Base-by-base conservation (phyloP, 1,140 invertebrate species). In the Episyrphus balteatus region DNA sequence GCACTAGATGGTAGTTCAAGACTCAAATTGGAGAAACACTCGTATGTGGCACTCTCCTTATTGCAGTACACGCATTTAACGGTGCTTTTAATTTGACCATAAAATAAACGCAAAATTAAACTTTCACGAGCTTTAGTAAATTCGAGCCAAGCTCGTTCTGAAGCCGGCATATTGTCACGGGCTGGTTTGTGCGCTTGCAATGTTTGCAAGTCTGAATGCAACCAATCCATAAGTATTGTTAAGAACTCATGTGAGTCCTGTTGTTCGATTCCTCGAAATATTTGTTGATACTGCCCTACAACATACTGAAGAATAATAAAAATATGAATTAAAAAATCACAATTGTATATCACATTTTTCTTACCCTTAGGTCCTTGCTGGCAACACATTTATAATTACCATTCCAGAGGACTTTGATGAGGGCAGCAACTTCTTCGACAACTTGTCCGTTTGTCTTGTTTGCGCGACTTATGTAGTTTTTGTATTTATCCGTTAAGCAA, bases 211-310 rank as follows among this genome's bases (percentile, higher is more conserved):
- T 94, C 92, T 53, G 90, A 86, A 60, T 95, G 90, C 51, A 96
- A 73, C 76, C 85, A 89, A 57, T 95, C 90, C 66, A 96, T 77
- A 5, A 96, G 73, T 55, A 92, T 88, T 14, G 84, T 84, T 1
- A 96, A 76, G 63, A 97, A 94, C 66, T 98, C 93, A 65, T 97
- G 92, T 1, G 92, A 90, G 66, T 98, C 93, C 66, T 97, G 93
- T 61, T 97, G 93, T 48, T 91, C 83, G 54, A 78, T 77, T 21
- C 83, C 86, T 45, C 81, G 79, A 71, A 95, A 96, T 53, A 83
- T 80, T 43, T 82, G 71, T 57, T 86, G 78, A 54, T 82, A 80
- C 49, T 81, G 79, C 11, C 85, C 85, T 38, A 90, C 77, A 13
- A 80, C 77, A 52, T 74, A 75, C 82, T 86, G 56, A 7, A 55